These are phyloP conservation scores for Etheostoma perlongum DNA, from an alignment of 2,797 vertebrate species.

Conservation along the genomic window DNA sequence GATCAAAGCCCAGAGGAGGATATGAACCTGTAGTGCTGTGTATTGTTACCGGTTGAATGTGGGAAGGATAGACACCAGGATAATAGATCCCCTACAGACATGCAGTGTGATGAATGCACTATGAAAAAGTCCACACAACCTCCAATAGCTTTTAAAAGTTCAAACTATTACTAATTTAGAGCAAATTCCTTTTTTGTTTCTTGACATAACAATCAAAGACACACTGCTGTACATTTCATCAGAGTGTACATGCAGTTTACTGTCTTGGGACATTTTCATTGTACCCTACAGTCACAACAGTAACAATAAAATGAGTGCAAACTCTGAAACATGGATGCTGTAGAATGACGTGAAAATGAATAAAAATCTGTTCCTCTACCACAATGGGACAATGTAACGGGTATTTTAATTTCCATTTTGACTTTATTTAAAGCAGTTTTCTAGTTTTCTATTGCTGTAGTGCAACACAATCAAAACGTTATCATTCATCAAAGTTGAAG, in stretches of 20 bases:
- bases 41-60: conserved; percentile 57
- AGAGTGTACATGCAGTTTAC: conserved; percentile 15
- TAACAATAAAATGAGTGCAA: background rate
- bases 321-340: background rate
- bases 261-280: background rate
- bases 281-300: background rate
- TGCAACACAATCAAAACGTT: background rate
- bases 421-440: background rate
- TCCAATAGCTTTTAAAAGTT: conserved; percentile 36
- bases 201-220: background rate
- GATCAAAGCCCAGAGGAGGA: conserved; percentile 73
- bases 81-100: conserved; percentile 52
- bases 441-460: background rate
- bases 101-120: conserved; percentile 34
- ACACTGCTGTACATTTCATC: conserved; percentile 8
- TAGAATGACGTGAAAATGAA: background rate
- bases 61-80: conserved; percentile 41
- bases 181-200: conserved; percentile 9
- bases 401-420: background rate
- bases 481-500: background rate
- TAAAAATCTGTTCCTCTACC: background rate
- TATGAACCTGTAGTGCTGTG: conserved; percentile 63
- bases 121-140: conserved; percentile 36
- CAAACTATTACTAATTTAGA: conserved; percentile 23
- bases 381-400: background rate